These are phyloP conservation scores for Muraenolepis orangiensis DNA, from an alignment of 2,797 vertebrate species.

Conservation along the genomic window DNA sequence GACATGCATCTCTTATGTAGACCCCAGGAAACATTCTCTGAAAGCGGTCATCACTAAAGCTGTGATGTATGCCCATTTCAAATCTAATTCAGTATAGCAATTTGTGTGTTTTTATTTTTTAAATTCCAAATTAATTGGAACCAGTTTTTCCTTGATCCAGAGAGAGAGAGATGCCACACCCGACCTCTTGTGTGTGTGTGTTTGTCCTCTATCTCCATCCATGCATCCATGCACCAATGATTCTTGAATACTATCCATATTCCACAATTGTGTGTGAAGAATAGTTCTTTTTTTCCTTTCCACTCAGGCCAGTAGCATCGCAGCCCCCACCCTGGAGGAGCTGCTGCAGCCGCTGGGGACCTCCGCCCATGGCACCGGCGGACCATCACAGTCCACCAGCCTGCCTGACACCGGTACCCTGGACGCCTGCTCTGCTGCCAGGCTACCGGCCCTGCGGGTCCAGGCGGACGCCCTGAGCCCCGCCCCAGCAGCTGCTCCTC, in stretches of 20 bases:
- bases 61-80: not conserved
- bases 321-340: slow-evolving; percentile 80
- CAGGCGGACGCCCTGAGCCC: not conserved
- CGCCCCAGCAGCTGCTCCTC: not conserved
- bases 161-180: not conserved
- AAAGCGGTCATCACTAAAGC: not conserved
- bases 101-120: not conserved
- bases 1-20: not conserved
- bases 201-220: not conserved
- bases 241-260: not conserved
- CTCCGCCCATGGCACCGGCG: slow-evolving; percentile 17
- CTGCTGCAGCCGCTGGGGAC: slow-evolving; percentile 72
- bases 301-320: slow-evolving; percentile 21
- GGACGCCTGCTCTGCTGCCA: not conserved
- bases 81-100: not conserved
- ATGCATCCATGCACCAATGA: not conserved
- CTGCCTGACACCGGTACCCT: slow-evolving; percentile 43
- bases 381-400: slow-evolving; percentile 44
- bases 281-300: not conserved
- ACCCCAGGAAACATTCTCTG: no score
- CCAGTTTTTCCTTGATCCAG: not conserved
- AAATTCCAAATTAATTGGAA: not conserved
- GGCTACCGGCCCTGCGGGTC: not conserved
- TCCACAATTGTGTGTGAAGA: not conserved
- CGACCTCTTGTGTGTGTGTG: not conserved